Conservation (phyloP, 1,140 invertebrate genomes). For the Galendromus occidentalis region DNA sequence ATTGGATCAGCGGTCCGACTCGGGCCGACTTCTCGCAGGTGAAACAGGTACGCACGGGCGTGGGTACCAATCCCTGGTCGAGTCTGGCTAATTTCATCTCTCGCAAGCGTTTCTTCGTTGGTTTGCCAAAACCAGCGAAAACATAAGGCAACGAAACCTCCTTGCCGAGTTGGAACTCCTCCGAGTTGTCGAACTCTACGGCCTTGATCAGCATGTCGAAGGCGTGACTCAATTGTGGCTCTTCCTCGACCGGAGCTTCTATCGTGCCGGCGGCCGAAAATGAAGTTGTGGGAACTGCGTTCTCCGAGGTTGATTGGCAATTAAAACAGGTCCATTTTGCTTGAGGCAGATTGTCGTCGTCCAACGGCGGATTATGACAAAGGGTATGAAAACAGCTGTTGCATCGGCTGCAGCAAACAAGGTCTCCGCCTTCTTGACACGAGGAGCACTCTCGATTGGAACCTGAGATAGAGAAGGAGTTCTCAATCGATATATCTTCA, state of each 20-base stretch:
- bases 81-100: conserved; percentile 37
- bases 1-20: conserved; percentile 48
- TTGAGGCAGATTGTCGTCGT: not conserved
- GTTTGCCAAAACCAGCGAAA: conserved; percentile 46
- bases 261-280: not conserved
- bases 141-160: conserved; percentile 51
- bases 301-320: not conserved
- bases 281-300: too few species aligned
- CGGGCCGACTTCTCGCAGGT: conserved; percentile 40
- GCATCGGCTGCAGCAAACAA: not conserved
- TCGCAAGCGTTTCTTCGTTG: conserved; percentile 22
- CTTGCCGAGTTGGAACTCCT: conserved; percentile 61
- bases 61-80: conserved; percentile 51
- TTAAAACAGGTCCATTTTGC: conserved; percentile 5
- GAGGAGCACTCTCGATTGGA: not conserved
- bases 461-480: not conserved
- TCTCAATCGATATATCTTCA: too few species aligned
- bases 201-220: conserved; percentile 55
- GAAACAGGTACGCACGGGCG: conserved; percentile 60
- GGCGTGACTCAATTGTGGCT: conserved; percentile 15
- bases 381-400: not conserved
- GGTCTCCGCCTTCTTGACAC: not conserved
- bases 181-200: conserved; percentile 59
- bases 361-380: not conserved
- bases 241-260: conserved; percentile 12